phyloP scores from a whole-genome alignment of 2,113 vertebrate genomes.

The Cyanoliseus patagonus region DNA sequence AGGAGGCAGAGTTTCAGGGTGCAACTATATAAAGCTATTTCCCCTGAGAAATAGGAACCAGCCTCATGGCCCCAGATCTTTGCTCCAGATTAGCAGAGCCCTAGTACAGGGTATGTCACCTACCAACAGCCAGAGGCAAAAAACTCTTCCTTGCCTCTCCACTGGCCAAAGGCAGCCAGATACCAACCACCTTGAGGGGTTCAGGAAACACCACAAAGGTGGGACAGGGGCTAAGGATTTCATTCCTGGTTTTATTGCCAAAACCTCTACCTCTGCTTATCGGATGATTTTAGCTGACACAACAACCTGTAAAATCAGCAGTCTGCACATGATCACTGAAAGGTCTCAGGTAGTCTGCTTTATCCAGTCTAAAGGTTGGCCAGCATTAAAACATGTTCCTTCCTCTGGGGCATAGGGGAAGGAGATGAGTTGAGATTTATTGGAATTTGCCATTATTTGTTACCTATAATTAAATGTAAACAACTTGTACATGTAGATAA shows the following conservation, averaged over 20 bases:
- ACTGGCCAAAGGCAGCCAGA: background rate
- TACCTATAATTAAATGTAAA: background rate
- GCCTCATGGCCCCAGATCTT: fast-evolving
- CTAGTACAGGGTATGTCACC: background rate
- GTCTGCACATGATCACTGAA: background rate
- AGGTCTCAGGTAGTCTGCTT: background rate
- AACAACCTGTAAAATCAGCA: background rate
- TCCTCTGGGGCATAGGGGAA: background rate
- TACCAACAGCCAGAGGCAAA: background rate
- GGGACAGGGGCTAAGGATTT: background rate
- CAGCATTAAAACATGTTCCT: fast-evolving
- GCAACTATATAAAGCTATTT: background rate
- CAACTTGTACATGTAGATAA: background rate
- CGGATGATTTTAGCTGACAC: background rate
- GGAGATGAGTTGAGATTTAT: background rate
- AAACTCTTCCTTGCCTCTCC: background rate
- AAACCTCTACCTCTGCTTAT: background rate
- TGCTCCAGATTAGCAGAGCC: background rate
- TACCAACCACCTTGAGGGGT: fast-evolving
- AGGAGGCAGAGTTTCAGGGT: background rate
- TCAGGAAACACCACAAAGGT: background rate
- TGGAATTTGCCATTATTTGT: background rate
- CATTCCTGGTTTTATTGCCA: fast-evolving
- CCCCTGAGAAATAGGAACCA: background rate
- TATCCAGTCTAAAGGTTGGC: background rate